Evolutionary conservation across 2,888 invertebrate species (phyloP).

Genomic region (Palloptera scutellata): DNA sequence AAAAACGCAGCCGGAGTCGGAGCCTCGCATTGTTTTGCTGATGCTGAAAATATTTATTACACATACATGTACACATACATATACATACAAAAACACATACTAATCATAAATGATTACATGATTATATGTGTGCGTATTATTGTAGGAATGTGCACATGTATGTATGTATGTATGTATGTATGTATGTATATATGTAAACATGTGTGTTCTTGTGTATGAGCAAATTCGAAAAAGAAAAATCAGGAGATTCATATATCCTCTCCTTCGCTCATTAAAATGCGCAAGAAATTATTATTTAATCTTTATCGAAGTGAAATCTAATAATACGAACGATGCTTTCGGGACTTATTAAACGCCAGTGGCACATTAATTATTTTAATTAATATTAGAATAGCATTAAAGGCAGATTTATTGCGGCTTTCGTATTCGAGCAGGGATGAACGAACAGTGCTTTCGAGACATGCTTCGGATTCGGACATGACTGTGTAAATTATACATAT

Average conservation of each 20-base stretch:
- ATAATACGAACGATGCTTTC: slow-evolving; percentile 6
- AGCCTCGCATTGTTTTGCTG: too few species aligned
- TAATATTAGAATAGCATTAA: slow-evolving; percentile 31
- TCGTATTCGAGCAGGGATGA: too few species aligned
- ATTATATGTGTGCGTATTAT: neutral
- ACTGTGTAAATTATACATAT: too few species aligned
- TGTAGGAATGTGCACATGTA: slow-evolving; percentile 15
- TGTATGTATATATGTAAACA: too few species aligned
- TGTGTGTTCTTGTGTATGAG: slow-evolving; percentile 21
- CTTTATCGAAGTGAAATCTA: slow-evolving; percentile 27
- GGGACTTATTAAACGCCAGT: neutral
- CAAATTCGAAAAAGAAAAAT: slow-evolving; percentile 13
- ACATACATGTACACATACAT: slow-evolving; percentile 8
- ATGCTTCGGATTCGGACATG: too few species aligned
- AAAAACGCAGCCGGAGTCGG: too few species aligned
- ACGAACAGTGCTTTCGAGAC: too few species aligned
- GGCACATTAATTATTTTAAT: slow-evolving; percentile 33
- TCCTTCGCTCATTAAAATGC: neutral
- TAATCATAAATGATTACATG: neutral
- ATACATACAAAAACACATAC: slow-evolving; percentile 4
- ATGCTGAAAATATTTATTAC: too few species aligned
- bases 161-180: too few species aligned
- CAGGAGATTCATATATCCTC: neutral
- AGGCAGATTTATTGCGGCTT: slow-evolving; percentile 22
- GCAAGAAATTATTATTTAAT: slow-evolving; percentile 32